These are phyloP conservation scores for Vimba vimba DNA, from an alignment of 2,113 vertebrate species.

Conservation along the genomic window DNA sequence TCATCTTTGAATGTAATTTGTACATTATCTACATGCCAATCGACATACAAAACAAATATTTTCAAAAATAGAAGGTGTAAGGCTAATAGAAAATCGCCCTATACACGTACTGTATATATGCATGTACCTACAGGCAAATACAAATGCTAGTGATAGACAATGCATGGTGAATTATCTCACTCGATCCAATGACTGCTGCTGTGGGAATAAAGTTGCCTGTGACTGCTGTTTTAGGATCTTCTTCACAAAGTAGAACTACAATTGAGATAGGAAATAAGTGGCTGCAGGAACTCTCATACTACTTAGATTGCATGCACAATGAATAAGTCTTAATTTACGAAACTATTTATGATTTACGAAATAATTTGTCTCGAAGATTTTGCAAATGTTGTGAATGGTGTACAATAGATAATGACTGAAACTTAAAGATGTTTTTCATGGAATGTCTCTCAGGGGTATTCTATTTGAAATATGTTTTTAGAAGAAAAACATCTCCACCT, in stretches of 20 bases:
- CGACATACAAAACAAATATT: neutral
- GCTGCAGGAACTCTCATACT: neutral
- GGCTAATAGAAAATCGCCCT: neutral
- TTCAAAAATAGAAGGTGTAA: neutral
- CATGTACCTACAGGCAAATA: conserved; percentile 18
- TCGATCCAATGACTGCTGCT: neutral
- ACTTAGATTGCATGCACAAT: neutral
- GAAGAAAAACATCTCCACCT: neutral
- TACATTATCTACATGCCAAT: neutral
- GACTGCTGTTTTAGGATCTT: conserved; percentile 16
- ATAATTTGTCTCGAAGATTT: neutral
- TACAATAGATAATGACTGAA: neutral
- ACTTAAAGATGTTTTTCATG: neutral
- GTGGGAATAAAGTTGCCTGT: neutral
- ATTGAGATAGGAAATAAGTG: neutral
- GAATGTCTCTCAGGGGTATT: neutral
- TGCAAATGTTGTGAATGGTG: neutral
- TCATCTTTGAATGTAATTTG: neutral
- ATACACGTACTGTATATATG: neutral
- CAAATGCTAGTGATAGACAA: neutral
- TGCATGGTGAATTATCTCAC: neutral
- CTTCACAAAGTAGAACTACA: neutral
- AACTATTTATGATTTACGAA: no score
- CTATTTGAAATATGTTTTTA: neutral
- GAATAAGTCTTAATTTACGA: no score